phyloP scores from a whole-genome alignment of 2,113 vertebrate genomes.

The Istiophorus platypterus region DNA sequence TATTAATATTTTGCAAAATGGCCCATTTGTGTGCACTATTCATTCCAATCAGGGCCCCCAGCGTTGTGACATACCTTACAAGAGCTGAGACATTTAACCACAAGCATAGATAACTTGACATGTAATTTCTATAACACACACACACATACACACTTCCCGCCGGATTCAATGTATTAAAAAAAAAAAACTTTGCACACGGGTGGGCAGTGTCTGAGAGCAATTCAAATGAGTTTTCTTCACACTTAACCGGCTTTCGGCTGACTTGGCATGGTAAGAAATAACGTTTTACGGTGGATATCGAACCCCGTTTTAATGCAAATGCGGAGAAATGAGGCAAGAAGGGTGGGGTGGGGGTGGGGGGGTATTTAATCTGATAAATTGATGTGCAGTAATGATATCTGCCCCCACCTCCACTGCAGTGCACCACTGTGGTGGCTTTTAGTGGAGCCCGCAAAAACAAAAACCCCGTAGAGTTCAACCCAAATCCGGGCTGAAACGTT shows the following conservation, averaged over 20 bases:
- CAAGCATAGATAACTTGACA: conserved; percentile 26
- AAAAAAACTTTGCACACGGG: conserved; percentile 13
- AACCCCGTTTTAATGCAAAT: conserved; percentile 45
- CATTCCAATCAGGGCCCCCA: neutral
- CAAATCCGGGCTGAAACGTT: neutral
- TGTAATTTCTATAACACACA: conserved; percentile 26
- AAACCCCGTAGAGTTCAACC: neutral
- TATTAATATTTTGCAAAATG: neutral
- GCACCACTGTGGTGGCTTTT: too few relatives aligned
- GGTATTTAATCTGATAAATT: conserved; percentile 59
- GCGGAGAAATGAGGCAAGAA: conserved; percentile 48
- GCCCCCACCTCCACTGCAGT: conserved; percentile 18
- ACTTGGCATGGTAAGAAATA: conserved; percentile 51
- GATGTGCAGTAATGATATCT: conserved; percentile 50
- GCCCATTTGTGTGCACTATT: neutral
- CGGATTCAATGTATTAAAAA: conserved; percentile 52
- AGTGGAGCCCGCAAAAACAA: neutral
- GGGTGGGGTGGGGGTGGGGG: conserved; percentile 26
- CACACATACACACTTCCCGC: conserved; percentile 2
- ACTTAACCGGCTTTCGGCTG: conserved; percentile 54
- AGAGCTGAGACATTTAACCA: conserved; percentile 10
- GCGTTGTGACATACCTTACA: neutral
- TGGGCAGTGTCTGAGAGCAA: conserved; percentile 31
- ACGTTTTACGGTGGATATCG: conserved; percentile 53
- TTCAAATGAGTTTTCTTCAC: conserved; percentile 65